Evolutionary conservation across 1,140 invertebrate genomes (phyloP), one percentile per base, ranked within the genome.

Genomic region (Zaprionus nigranus): DNA sequence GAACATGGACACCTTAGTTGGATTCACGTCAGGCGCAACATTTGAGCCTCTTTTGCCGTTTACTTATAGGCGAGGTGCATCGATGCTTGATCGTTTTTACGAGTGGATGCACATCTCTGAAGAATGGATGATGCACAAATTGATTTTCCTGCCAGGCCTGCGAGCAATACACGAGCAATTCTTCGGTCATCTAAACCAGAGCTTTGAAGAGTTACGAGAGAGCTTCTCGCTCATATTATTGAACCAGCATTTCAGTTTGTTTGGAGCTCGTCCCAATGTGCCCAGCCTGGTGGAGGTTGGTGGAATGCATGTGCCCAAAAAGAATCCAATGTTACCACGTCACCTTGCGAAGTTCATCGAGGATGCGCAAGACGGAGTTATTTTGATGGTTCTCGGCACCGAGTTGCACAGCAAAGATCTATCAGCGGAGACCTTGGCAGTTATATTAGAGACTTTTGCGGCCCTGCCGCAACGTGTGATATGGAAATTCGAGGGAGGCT

Each of bases 401-500:
- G 95, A 95, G 81, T 72, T 95, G 1, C 93, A 93, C 65, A 93
- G 93, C 66, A 92, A 92, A 7, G 93, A 94, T 40, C 80, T 96
- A 68, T 93, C 94, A 0, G 60, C 93, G 1, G 87, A 83, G 24
- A 93, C 95, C 17, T 3, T 95, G 1, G 93, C 93, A 0, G 85
- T 88, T 22, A 91, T 96, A 22, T 2, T 96, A 1, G 93, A 94
- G 0, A 93, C 94, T 2, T 94, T 96, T 30, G 85, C 64, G 9
- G 83, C 91, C 24, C 68, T 96, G 1, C 95, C 95, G 3, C 94
- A 95, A 53, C 94, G 93, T 13, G 93, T 96, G 1, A 79, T 96
- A 0, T 96, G 95, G 95, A 96, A 96, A 85, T 96, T 94, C 93
- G 95, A 96, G 81, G 93, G 93, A 1, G 93, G 94, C 3, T 77